Evolutionary conservation across 2,797 vertebrate genomes (phyloP).

Genomic region (Petrocephalus schoutedeni): DNA sequence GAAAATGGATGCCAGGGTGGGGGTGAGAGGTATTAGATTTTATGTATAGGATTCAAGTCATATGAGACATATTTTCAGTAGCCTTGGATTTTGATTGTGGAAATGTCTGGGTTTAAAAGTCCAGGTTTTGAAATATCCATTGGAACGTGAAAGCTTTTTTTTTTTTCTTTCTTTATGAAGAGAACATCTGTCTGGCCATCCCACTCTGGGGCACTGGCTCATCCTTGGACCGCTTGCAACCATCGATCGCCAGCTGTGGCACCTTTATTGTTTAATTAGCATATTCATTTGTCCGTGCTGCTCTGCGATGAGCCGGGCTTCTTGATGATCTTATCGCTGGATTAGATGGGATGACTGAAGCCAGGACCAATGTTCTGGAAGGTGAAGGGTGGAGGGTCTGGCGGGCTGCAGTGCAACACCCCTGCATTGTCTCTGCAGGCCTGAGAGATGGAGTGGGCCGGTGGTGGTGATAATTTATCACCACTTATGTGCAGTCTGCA

Average conservation of each 20-base stretch:
- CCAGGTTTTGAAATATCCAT: neutral
- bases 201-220: neutral
- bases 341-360: conserved; percentile 7
- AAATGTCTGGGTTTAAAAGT: neutral
- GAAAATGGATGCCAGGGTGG: neutral
- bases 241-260: neutral
- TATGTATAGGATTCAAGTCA: neutral
- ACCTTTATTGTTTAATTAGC: conserved; percentile 5
- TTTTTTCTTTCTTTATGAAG: neutral
- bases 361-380: conserved; percentile 15
- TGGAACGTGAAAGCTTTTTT: neutral
- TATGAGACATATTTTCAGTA: neutral
- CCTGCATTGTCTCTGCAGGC: conserved; percentile 17
- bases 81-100: neutral
- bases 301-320: conserved; percentile 5
- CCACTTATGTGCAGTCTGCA: conserved; percentile 4
- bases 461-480: conserved; percentile 19
- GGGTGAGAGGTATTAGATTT: neutral
- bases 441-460: neutral
- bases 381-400: neutral
- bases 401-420: neutral
- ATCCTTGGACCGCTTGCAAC: neutral
- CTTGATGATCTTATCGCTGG: conserved; percentile 17
- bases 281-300: neutral
- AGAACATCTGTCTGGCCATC: neutral